Base-by-base conservation (phyloP, 2,888 invertebrate species). In the Drosophila meridionalis region DNA sequence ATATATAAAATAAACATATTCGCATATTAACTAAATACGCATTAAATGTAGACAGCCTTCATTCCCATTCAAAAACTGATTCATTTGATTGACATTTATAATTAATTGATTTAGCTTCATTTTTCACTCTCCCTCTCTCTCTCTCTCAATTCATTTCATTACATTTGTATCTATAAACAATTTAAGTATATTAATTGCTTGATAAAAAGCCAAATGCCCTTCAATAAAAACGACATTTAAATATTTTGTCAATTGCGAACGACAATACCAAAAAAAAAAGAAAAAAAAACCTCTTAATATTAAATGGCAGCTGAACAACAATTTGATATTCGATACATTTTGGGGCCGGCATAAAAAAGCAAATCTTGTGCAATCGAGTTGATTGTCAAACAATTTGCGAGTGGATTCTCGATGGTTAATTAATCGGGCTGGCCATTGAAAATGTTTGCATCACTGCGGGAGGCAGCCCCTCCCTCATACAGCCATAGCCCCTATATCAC, bases 321-420 rank as follows among this genome's bases (percentile, higher is more conserved):
- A 43, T 68, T 56, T 45, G 50, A 28, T 56, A 48, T 48, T 36
- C 45, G 45, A 32, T 30, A 42, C 38, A 20, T 52, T 32, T 42
- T 20, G 50, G 48, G 4, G 32, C 11, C 0, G 30, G 42, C 20
- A 3, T 32, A 48, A 9, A 43, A 47, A 30, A 38, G 11, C 48
- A 62, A 63, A 55, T 38, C 47, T 32, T n/a, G 47, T 38, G 30
- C 63, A 45, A 48, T 57, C 62, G 50, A 72, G 73, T 68, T 77
- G 61, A 72, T 81, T 81, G 81, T 77, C 81, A 77, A 72, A 68
- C 73, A 77, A 73, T 80, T 80, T 80, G 65, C 60, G 66, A 77
- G 77, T 69, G 80, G 70, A 69, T 64, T 59, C 72, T 45, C 71
- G 70, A 75, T 80, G 69, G 83, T 85, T 88, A 82, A 88, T 88